A percentile compares a stretch with the other conserved stretches of the same genome.
phyloP scores from a whole-genome alignment of 2,797 vertebrate genomes.

The Phoxinus dragarum region DNA sequence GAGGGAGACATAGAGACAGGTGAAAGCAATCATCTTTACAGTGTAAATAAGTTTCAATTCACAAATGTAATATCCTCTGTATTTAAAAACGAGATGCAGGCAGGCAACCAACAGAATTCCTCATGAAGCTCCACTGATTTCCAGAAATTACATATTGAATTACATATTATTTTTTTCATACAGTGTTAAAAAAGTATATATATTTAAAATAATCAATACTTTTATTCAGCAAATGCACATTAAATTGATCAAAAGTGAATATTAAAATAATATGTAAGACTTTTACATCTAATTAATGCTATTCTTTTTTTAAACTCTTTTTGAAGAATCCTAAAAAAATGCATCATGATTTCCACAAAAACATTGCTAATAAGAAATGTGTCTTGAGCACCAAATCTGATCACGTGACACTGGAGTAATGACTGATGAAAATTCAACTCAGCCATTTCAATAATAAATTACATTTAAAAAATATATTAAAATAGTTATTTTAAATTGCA shows the following conservation, averaged over 20 bases:
- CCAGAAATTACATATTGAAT: not conserved
- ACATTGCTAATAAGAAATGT: not conserved
- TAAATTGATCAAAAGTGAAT: not conserved
- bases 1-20: conserved; percentile 92
- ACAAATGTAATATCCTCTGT: not conserved
- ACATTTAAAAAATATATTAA: not conserved
- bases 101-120: not conserved
- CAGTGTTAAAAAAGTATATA: not conserved
- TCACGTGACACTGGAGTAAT: not conserved
- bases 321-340: not conserved
- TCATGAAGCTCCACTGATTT: not conserved
- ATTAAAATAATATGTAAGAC: not conserved
- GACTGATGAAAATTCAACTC: not conserved
- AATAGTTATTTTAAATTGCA: not conserved
- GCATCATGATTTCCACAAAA: not conserved
- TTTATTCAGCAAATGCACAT: not conserved
- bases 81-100: not conserved
- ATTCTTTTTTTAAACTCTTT: too few relatives aligned
- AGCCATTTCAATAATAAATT: not conserved
- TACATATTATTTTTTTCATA: not conserved
- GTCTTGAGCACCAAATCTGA: not conserved
- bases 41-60: not conserved
- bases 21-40: conserved; percentile 68
- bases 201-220: not conserved
- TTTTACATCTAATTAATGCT: not conserved